Percentiles rank a stretch among this genome's conserved stretches.
Conservation (phyloP, 2,797 vertebrate genomes). For the Phataginus tricuspis region DNA sequence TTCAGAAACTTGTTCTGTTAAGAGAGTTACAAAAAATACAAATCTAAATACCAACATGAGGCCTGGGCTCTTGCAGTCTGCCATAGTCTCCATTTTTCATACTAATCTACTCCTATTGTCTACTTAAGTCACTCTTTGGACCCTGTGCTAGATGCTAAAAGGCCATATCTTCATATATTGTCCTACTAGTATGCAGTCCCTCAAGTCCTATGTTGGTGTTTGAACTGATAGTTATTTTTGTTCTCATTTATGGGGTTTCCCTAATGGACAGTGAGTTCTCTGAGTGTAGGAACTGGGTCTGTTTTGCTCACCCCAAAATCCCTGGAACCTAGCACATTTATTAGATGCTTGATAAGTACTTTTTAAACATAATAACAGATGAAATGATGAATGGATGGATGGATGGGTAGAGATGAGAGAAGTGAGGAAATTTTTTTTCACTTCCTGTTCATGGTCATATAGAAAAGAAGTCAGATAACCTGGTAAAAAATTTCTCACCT, state of each 20-base stretch:
- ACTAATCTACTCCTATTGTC: not conserved
- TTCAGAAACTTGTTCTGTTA: conserved; percentile 17
- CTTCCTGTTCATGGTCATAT: conserved; percentile 34
- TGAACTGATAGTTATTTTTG: conserved; percentile 37
- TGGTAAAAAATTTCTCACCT: conserved; percentile 31
- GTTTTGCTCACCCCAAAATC: not conserved
- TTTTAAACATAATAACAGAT: conserved; percentile 48
- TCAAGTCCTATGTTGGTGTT: not conserved
- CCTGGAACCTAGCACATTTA: not conserved
- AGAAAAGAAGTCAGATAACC: conserved; percentile 50
- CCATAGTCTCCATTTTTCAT: not conserved
- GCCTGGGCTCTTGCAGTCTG: not conserved
- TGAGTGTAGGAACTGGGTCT: not conserved
- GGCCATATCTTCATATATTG: not conserved
- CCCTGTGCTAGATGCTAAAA: not conserved
- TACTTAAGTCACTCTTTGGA: not conserved
- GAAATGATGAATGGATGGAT: not conserved
- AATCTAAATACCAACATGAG: not conserved
- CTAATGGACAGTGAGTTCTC: not conserved
- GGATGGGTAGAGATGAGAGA: conserved; percentile 1
- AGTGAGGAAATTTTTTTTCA: conserved; percentile 36
- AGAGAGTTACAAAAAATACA: not conserved
- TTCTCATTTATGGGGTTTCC: conserved; percentile 8
- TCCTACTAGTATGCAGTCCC: not conserved
- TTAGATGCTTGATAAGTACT: conserved; percentile 26